phyloP scores from a whole-genome alignment of 2,113 vertebrate species.

The Myotis davidii region DNA sequence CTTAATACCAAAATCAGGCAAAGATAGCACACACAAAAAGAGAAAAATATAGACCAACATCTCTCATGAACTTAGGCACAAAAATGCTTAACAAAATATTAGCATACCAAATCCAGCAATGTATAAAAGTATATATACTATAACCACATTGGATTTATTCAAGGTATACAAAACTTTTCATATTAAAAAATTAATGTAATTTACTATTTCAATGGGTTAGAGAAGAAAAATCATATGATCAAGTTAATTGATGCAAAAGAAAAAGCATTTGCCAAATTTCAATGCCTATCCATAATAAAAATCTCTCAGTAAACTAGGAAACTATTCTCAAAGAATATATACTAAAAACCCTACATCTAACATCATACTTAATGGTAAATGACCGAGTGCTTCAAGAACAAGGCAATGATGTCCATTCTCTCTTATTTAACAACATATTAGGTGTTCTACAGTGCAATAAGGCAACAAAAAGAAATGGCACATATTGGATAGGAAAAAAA shows the following conservation, averaged over 20 bases:
- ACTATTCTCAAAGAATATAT: not conserved
- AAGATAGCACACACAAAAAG: not conserved
- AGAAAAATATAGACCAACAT: not conserved
- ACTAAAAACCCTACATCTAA: not conserved
- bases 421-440: not conserved
- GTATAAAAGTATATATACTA: not conserved
- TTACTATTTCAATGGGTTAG: not conserved
- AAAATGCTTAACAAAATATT: not conserved
- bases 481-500: not conserved
- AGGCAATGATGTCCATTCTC: not conserved
- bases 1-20: not conserved
- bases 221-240: not conserved
- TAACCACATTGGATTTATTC: not conserved
- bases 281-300: not conserved
- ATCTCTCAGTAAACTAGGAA: not conserved
- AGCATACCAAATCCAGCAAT: not conserved
- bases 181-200: not conserved
- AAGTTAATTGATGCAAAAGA: not conserved
- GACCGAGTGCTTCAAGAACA: not conserved
- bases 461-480: not conserved
- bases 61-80: not conserved
- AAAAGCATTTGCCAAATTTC: not conserved
- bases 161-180: not conserved
- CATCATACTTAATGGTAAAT: not conserved
- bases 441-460: not conserved